Conservation (phyloP, 1,140 invertebrate species). For the Drosophila burlai region DNA sequence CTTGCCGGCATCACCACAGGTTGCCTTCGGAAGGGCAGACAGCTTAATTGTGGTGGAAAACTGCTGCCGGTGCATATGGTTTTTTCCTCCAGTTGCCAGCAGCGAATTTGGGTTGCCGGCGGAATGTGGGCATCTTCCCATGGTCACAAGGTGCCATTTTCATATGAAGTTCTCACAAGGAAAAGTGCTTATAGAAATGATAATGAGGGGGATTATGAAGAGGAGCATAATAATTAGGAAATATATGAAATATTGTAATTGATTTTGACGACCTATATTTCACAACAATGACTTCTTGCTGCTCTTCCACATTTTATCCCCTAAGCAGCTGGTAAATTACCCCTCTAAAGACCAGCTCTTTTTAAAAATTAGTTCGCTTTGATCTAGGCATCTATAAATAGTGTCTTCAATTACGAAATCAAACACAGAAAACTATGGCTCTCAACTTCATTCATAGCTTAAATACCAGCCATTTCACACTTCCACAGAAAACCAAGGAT, state of each 20-base stretch:
- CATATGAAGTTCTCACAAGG: not conserved
- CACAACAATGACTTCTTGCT: not conserved
- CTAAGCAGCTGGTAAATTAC: not conserved
- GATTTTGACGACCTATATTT: too few species aligned
- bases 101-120: constrained; percentile 29
- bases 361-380: not conserved
- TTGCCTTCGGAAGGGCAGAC: constrained; percentile 50
- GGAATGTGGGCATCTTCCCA: constrained; percentile 37
- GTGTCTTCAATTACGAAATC: not conserved
- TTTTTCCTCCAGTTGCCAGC: constrained; percentile 13
- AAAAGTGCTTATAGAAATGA: not conserved
- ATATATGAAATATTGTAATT: not conserved
- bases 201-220: not conserved
- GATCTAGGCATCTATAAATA: not conserved
- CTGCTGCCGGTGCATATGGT: constrained; percentile 31
- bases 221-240: not conserved
- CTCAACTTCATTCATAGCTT: constrained; percentile 4
- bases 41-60: constrained; percentile 55
- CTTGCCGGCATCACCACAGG: constrained; percentile 56
- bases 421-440: not conserved
- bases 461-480: constrained; percentile 14
- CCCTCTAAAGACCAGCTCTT: too few species aligned
- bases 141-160: constrained; percentile 6
- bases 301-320: not conserved
- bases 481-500: constrained; percentile 13